Evolutionary conservation across 2,113 vertebrate species (phyloP).

Genomic region (Gadus macrocephalus): DNA sequence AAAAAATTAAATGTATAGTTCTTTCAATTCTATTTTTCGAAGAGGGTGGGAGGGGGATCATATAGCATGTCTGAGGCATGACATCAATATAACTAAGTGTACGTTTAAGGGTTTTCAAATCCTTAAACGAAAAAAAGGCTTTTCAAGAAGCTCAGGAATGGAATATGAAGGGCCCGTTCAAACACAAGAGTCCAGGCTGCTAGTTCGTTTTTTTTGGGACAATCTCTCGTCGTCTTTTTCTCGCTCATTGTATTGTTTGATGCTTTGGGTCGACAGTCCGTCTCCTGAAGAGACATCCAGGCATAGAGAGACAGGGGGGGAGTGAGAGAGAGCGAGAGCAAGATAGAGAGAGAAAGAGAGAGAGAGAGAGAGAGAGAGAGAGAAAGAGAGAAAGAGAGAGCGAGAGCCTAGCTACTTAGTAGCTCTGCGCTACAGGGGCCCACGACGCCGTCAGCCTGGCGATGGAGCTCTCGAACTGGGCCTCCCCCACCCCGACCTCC

Average conservation of each 20-base stretch:
- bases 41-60: not conserved
- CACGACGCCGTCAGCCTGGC: slow-evolving; percentile 75
- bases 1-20: not conserved
- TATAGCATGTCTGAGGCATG: not conserved
- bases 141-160: not conserved
- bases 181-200: too few species aligned
- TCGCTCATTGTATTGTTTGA: too few species aligned
- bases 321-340: not conserved
- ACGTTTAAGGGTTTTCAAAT: too few species aligned
- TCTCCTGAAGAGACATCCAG: not conserved
- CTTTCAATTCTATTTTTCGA: not conserved
- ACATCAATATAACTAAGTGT: not conserved
- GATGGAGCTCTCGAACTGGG: slow-evolving; percentile 78
- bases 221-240: too few species aligned
- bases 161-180: not conserved
- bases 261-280: not conserved
- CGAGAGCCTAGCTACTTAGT: slow-evolving; percentile 48
- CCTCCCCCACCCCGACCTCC: slow-evolving; percentile 67
- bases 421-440: slow-evolving; percentile 77
- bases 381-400: too few species aligned
- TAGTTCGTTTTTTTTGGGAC: too few species aligned
- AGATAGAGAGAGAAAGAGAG: too few species aligned
- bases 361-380: not conserved
- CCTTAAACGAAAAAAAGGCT: too few species aligned
- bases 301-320: not conserved